Evolutionary conservation across 2,113 vertebrate genomes (phyloP).

Genomic region (Acanthisitta chloris): DNA sequence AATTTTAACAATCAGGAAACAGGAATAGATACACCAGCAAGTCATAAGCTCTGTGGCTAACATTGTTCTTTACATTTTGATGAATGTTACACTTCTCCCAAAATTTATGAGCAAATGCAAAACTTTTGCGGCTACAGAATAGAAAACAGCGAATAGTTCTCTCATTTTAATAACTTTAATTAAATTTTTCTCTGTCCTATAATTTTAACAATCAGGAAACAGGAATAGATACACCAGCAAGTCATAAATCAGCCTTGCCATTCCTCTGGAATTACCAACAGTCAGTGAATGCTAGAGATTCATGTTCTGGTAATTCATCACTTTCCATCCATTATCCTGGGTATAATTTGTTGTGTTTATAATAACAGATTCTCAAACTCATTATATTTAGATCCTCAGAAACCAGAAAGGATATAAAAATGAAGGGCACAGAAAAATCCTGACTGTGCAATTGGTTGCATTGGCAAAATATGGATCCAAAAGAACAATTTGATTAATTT

Average conservation of each 20-base stretch:
- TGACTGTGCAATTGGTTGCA: neutral
- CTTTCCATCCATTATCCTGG: slow-evolving; percentile 16
- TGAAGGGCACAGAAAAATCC: neutral
- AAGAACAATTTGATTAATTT: neutral
- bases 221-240: neutral
- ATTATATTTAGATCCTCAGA: neutral
- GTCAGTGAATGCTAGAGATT: neutral
- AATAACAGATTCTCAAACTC: neutral
- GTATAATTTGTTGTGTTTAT: neutral
- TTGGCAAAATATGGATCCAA: neutral
- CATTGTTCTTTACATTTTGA: neutral
- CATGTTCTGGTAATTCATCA: slow-evolving; percentile 38
- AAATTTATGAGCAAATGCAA: slow-evolving; percentile 8
- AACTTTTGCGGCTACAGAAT: neutral
- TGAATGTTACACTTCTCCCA: neutral
- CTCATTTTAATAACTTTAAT: slow-evolving; percentile 34
- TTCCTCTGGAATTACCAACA: slow-evolving; percentile 3
- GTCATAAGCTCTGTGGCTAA: neutral
- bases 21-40: neutral
- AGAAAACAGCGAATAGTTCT: slow-evolving; percentile 10
- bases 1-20: neutral
- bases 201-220: neutral
- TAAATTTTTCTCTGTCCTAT: neutral
- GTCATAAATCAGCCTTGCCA: slow-evolving; percentile 42
- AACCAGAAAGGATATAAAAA: neutral